Evolutionary conservation across 1,140 invertebrate genomes (phyloP), one percentile per base, ranked within the genome.

Genomic region (Cataglyphis hispanica): DNA sequence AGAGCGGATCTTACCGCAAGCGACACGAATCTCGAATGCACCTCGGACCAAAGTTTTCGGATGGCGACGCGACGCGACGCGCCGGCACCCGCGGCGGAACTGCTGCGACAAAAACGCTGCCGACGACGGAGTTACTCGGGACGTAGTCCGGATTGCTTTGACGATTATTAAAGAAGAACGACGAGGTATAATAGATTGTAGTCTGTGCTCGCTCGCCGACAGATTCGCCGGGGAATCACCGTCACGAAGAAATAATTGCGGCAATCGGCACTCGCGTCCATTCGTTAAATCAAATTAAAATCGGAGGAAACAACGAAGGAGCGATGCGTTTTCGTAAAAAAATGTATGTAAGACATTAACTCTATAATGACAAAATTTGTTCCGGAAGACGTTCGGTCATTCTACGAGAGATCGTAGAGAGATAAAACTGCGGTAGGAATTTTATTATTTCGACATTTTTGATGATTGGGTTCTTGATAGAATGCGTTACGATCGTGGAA

Each of bases 11-110:
- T 56, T 46, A 56, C 78, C 34, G 46, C 67, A 43, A 74, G 56
- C 69, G 69, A 84, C 72, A 77, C 13, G 25, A 64, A 25, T 83
- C 53, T 84, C 56, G 53, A 75, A 74, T 84, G 58, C 72, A 84
- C 31, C 81, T 64, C n/a, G 60, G 75, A 58, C 40, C 53, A 64
- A 86, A 86, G 53, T 86, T 86, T 86, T 83, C 27, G 85, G 40
- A n/a, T 50, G 27, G 31, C 7, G 10, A 43, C 40, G 40, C 10
- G 46, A 25, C 40, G 40, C 40, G 46, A 25, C 34, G 22, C 66
- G 37, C 53, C 66, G 56, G 67, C 78, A 86, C 72, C 37, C 61
- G 76, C 76, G 76, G 37, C 77, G 46, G 31, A 69, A 61, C 76
- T 81, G 77, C 58, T 43, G 43, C 58, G 43, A 43, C 75, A 81